Evolutionary conservation across 1,140 invertebrate genomes (phyloP), one percentile per base, ranked within the genome.

Genomic region (Papilio machaon): DNA sequence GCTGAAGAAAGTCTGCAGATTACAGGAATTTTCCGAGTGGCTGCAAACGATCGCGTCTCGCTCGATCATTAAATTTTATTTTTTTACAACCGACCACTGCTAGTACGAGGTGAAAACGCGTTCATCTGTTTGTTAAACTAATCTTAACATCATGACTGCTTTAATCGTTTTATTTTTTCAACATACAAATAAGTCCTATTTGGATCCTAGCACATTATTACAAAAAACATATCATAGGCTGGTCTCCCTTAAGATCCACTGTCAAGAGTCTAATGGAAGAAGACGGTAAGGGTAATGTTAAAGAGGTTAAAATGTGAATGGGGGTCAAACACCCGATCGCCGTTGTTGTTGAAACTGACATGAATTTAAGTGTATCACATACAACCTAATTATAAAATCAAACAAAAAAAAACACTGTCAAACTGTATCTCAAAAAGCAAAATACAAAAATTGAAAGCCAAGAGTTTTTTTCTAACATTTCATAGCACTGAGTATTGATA

Each of bases 11-110:
- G 91, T 93, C 88, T 86, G 82, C 84, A 91, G 87, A 91, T 93
- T 91, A 93, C 90, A 94, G 92, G 92, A 94, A 94, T 94, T 94
- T 94, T 94, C 92, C 92, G 89, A 91, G 84, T 91, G 87, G 91
- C 83, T 93, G 91, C 88, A 90, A 93, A 91, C 87, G 87, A 92
- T 91, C 89, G 91, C 91, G 88, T 88, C 90, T 88, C 86, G 79
- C 82, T 91, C 89, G 91, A 92, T 94, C 91, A 92, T 92, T 90
- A 90, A 54, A 73, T 84, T 82, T 91, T 92, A 93, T 92, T 93
- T 88, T 78, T 74, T 74, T 74, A 30, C 52, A 58, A 82, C 38
- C 75, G n/a, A 77, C 78, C 19, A 77, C 11, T 13, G 74, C 49
- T 80, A 67, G 82, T 76, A 84, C 75, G 80, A 80, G 85, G 92